Base-by-base conservation (phyloP, 2,113 vertebrate genomes). In the Speoplatyrhinus poulsoni region DNA sequence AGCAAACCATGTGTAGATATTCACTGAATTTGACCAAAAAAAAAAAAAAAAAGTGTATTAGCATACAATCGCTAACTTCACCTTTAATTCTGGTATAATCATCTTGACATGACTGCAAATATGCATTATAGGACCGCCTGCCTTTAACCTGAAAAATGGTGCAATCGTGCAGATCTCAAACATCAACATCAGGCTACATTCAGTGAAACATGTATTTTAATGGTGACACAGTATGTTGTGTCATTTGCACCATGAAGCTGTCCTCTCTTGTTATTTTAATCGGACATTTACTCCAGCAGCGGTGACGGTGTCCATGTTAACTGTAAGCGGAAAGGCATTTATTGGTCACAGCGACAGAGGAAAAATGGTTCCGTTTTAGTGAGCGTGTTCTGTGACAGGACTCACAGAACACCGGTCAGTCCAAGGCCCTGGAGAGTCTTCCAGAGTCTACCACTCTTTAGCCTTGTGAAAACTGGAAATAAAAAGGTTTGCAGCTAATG, bases 281-380 rank as follows among this genome's bases (percentile, higher is more conserved):
- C 33, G 64, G 19, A 32, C 54, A 73, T 65, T 65, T 57, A 60
- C n/a, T 70, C 32, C 2, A 9, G 7, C 50, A 62, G 46, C 7
- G 1, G 47, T 32, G 15, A 33, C 3, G 1, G 26, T 33, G 50
- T 66, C 41, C 17, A 16, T 70, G 41, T 26, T 26, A 52, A 15
- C 49, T 52, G 26, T 26, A 26, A 26, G 26, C 26, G 49, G 10
- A 15, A 52, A 15, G 49, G 11, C 11, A 52, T 15, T 16, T n/a
- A n/a, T 54, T 15, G 3, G 13, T n/a, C 13, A 54, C 52, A 17
- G n/a, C 13, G n/a, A 54, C 13, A 58, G 19, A 12, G 26, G 9
- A 32, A 3, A 12, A 58, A 32, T 26, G 12, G 52, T 32, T n/a
- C 15, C 15, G 12, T 50, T 50, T 50, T 50, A 50, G 49, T 13